Evolutionary conservation across 2,113 vertebrate species (phyloP).

Genomic region (Dicaeum eximium): DNA sequence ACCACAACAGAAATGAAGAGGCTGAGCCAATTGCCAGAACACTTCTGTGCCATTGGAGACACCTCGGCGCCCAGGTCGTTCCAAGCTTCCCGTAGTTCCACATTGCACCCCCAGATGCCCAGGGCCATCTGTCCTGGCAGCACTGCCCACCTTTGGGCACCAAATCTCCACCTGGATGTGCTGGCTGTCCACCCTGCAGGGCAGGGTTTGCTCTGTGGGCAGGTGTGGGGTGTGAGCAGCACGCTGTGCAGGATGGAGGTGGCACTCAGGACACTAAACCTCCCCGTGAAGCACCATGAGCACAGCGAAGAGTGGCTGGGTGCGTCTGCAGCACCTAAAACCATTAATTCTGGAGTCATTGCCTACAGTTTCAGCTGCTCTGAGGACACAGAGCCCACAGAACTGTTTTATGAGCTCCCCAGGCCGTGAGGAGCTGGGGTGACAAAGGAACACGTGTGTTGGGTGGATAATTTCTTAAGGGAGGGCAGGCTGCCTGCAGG

Average conservation of each 20-base stretch:
- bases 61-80: accelerated
- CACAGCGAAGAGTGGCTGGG: accelerated
- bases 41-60: accelerated
- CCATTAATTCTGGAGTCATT: background rate
- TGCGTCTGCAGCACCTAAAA: accelerated
- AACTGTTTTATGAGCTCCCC: background rate
- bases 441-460: accelerated
- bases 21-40: background rate
- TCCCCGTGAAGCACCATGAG: background rate
- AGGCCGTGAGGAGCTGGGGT: accelerated
- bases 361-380: background rate
- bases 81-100: accelerated
- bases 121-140: accelerated
- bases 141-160: background rate
- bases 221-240: background rate
- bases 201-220: background rate
- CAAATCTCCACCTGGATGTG: accelerated
- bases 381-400: background rate
- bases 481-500: background rate
- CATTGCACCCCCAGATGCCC: accelerated
- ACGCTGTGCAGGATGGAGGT: background rate
- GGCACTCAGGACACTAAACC: background rate
- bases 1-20: too few species aligned
- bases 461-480: background rate
- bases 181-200: accelerated